Percentiles rank a stretch among this genome's conserved stretches.
These are phyloP conservation scores for Xenus cinereus DNA, from an alignment of 2,113 vertebrate species.

Conservation along the genomic window DNA sequence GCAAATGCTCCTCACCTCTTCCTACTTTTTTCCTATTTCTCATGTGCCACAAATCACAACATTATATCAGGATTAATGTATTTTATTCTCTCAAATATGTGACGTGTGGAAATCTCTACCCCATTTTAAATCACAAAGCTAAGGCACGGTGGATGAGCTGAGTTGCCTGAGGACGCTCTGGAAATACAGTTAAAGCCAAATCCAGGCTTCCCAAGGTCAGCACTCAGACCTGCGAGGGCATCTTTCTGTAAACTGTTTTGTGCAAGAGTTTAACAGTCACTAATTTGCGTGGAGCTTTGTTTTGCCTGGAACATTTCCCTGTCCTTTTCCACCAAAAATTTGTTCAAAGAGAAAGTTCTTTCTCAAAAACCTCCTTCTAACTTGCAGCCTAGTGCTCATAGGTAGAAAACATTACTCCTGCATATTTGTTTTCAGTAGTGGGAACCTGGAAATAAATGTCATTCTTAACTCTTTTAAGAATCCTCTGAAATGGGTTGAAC, in stretches of 20 bases:
- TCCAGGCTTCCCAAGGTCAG: neutral
- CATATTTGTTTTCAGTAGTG: neutral
- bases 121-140: neutral
- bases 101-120: neutral
- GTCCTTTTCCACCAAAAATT: neutral
- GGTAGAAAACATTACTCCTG: neutral
- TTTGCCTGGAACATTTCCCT: neutral
- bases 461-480: neutral
- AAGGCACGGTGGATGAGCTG: neutral
- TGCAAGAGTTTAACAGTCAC: neutral
- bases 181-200: neutral
- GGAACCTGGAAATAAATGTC: neutral
- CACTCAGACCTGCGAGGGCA: neutral
- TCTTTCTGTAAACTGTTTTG: neutral
- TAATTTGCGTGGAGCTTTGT: neutral
- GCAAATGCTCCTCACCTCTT: neutral
- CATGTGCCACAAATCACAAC: neutral
- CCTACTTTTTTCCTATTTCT: neutral
- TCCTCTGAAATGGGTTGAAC: neutral
- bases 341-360: neutral
- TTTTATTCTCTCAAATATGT: neutral
- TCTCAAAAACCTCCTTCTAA: neutral
- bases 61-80: neutral
- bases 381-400: neutral
- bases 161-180: neutral